Percentiles rank a stretch among this genome's conserved stretches.
Conservation (phyloP, 2,113 vertebrate genomes). For the Dicentrarchus labrax region DNA sequence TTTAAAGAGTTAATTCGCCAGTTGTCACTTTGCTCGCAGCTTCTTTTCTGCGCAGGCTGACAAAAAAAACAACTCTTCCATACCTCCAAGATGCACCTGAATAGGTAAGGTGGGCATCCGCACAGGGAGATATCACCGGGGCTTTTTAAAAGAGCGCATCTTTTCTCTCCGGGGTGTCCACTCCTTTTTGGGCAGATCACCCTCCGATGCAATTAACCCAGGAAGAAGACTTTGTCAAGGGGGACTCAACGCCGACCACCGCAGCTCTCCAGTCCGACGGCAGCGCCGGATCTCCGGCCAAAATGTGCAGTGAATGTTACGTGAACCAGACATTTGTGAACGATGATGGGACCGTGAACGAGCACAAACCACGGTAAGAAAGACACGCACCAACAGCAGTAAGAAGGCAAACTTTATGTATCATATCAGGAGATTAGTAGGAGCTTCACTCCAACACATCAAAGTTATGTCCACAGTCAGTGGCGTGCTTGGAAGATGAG, state of each 20-base stretch:
- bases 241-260: constrained; percentile 78
- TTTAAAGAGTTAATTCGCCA: constrained; percentile 19
- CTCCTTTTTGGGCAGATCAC: constrained; percentile 45
- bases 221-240: constrained; percentile 78
- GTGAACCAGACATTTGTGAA: constrained; percentile 87
- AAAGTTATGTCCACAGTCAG: neutral
- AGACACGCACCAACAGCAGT: neutral
- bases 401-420: neutral
- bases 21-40: constrained; percentile 31
- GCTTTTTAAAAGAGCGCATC: constrained; percentile 10
- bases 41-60: constrained; percentile 22
- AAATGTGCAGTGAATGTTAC: constrained; percentile 83
- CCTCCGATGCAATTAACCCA: constrained; percentile 85
- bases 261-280: constrained; percentile 70
- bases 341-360: constrained; percentile 83
- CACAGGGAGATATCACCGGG: neutral
- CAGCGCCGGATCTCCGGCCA: constrained; percentile 64
- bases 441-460: too few relatives aligned
- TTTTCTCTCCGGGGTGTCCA: constrained; percentile 42
- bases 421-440: neutral
- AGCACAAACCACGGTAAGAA: constrained; percentile 75
- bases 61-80: neutral
- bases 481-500: neutral
- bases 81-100: constrained; percentile 61
- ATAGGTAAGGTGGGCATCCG: constrained; percentile 52